These are phyloP conservation scores for Protonibea diacanthus DNA, from an alignment of 2,797 vertebrate genomes.

Conservation along the genomic window DNA sequence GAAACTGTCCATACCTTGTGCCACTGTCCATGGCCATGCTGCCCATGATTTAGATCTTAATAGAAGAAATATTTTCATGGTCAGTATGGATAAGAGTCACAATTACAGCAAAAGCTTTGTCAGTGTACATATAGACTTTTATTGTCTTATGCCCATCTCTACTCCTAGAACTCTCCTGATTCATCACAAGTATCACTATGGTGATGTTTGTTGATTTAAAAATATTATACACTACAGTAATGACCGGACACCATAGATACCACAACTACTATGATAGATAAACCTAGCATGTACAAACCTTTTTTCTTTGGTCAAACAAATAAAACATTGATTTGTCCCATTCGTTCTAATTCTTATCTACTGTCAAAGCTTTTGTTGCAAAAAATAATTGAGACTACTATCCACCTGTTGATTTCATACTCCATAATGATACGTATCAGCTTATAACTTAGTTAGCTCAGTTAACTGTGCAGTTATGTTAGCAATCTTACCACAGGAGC, in stretches of 20 bases:
- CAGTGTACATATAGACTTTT: not conserved
- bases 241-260: not conserved
- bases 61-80: not conserved
- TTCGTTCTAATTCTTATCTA: not conserved
- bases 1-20: not conserved
- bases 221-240: constrained; percentile 9
- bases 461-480: no score
- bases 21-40: no score
- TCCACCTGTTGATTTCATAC: no score
- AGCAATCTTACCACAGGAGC: no score
- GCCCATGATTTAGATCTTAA: not conserved
- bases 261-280: not conserved
- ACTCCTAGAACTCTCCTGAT: not conserved
- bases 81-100: no score
- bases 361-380: no score
- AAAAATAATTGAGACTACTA: no score
- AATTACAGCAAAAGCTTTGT: not conserved
- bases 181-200: constrained; percentile 3
- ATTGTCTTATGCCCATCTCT: not conserved
- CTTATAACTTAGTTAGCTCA: no score
- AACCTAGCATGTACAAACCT: not conserved
- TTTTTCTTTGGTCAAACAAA: not conserved
- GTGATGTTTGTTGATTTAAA: constrained; percentile 12
- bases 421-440: no score
- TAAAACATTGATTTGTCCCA: not conserved